Conservation (phyloP, 2,113 vertebrate species). For the Sula dactylatra region DNA sequence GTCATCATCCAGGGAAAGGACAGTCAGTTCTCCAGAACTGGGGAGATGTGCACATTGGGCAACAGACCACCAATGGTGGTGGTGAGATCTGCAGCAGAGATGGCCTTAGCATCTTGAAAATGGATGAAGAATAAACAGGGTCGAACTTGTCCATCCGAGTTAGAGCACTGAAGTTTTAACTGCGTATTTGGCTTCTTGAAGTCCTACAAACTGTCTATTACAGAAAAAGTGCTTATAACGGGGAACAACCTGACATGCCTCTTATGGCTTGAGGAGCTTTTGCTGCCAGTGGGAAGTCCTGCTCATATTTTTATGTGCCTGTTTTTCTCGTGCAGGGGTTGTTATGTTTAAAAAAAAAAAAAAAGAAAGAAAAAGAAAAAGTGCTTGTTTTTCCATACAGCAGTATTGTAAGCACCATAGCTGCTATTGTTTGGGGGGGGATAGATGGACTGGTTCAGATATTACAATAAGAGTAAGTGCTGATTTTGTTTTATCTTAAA, state of each 20-base stretch:
- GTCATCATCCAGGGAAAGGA: not conserved
- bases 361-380: not conserved
- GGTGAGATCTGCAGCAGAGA: not conserved
- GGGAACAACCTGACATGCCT: not conserved
- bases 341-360: not conserved
- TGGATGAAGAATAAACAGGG: not conserved
- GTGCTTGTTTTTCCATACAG: not conserved
- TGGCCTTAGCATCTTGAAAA: not conserved
- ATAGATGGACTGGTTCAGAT: not conserved
- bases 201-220: not conserved
- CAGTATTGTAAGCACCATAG: not conserved
- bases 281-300: not conserved
- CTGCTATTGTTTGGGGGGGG: not conserved
- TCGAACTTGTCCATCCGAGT: not conserved
- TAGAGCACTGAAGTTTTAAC: not conserved
- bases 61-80: not conserved
- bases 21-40: not conserved
- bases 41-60: not conserved
- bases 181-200: not conserved
- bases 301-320: not conserved
- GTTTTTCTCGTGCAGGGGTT: not conserved
- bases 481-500: not conserved
- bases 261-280: not conserved
- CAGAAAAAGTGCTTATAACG: not conserved
- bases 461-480: not conserved